These are phyloP conservation scores for Dasyprocta punctata DNA, from an alignment of 2,113 vertebrate genomes.

Conservation along the genomic window DNA sequence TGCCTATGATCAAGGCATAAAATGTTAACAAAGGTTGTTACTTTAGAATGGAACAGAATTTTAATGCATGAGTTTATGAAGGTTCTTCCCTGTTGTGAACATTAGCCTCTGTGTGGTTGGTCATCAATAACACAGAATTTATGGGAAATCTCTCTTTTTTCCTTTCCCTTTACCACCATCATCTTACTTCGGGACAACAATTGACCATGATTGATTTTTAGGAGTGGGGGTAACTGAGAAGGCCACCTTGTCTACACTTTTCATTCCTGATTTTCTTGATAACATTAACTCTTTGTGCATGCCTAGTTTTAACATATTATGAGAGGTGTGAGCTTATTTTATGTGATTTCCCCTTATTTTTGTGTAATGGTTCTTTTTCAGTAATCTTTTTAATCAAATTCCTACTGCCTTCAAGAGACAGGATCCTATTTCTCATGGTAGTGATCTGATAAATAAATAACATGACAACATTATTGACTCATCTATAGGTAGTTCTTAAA, in stretches of 20 bases:
- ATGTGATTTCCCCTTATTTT: neutral
- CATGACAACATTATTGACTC: neutral
- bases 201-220: conserved; percentile 69
- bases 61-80: conserved; percentile 59
- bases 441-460: neutral
- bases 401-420: neutral
- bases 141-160: conserved; percentile 69
- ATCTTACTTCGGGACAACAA: conserved; percentile 34
- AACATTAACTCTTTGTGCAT: conserved; percentile 5
- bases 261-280: conserved; percentile 53
- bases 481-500: neutral
- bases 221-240: conserved; percentile 44
- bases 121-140: conserved; percentile 58
- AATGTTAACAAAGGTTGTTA: conserved; percentile 46
- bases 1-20: conserved; percentile 22
- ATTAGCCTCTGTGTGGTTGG: conserved; percentile 49
- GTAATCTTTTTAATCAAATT: neutral
- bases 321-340: neutral
- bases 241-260: conserved; percentile 25
- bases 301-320: neutral
- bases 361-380: neutral
- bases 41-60: neutral
- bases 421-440: neutral
- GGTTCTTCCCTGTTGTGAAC: conserved; percentile 39
- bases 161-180: conserved; percentile 53